These are phyloP conservation scores for Tyrannus savana DNA, from an alignment of 2,113 vertebrate species.

Conservation along the genomic window DNA sequence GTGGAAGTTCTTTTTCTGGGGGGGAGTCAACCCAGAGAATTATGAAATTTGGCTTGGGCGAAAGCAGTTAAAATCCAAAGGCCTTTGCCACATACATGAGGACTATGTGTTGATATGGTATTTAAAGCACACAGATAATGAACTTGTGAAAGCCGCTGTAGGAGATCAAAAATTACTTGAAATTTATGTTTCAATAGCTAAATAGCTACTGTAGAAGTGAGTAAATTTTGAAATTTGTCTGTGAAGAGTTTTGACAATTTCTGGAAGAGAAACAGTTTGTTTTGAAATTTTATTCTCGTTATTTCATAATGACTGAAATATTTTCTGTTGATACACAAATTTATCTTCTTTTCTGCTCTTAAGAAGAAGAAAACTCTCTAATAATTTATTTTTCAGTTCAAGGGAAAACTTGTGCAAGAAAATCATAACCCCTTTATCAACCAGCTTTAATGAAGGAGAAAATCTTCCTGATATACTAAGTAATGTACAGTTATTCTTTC, in stretches of 20 bases:
- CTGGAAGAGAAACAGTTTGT: background rate
- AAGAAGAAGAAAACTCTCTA: background rate
- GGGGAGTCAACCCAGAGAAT: fast-evolving
- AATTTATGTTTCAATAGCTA: background rate
- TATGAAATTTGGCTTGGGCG: background rate
- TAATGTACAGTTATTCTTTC: background rate
- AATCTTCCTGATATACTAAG: background rate
- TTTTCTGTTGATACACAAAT: background rate
- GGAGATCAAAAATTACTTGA: background rate
- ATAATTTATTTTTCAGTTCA: background rate
- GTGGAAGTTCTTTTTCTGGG: fast-evolving
- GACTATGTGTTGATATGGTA: background rate
- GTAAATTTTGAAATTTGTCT: background rate
- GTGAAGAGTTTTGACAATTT: conserved; percentile 20
- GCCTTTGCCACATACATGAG: background rate
- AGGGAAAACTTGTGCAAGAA: background rate
- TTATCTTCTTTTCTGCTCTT: background rate
- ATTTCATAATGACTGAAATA: background rate
- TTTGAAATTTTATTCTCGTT: background rate
- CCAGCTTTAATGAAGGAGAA: background rate
- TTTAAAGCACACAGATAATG: background rate
- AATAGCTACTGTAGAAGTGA: background rate
- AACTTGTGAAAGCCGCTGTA: background rate
- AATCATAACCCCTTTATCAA: background rate
- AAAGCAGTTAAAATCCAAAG: background rate